Evolutionary conservation across 2,888 invertebrate genomes (phyloP).

Genomic region (Palloptera scutellata): DNA sequence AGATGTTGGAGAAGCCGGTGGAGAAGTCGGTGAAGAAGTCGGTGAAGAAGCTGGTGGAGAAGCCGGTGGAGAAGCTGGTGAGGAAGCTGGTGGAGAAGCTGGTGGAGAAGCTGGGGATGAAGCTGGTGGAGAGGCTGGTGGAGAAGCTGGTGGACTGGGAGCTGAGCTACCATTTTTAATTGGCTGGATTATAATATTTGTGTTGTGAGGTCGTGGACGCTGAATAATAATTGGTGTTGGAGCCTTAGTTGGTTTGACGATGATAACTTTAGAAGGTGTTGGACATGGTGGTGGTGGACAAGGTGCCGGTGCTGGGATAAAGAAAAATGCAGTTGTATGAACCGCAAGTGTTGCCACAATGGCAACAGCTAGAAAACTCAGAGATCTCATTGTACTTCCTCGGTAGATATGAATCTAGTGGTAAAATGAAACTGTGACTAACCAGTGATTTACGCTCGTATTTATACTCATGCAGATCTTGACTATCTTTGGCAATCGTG

Average conservation of each 20-base stretch:
- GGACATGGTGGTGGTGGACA: neutral
- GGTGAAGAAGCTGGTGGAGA: neutral
- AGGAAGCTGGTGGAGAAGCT: neutral
- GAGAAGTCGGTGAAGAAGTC: no score
- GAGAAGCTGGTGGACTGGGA: neutral
- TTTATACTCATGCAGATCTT: no score
- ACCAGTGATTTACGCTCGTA: no score
- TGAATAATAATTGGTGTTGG: neutral
- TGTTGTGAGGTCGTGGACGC: neutral
- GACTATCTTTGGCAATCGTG: no score
- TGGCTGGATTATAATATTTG: neutral
- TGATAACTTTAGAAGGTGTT: neutral
- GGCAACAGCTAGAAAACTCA: neutral
- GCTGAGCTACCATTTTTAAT: neutral
- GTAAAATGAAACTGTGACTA: no score
- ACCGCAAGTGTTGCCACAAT: neutral
- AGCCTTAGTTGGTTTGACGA: neutral
- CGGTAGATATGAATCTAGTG: no score
- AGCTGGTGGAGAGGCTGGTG: neutral
- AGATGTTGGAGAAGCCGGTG: neutral
- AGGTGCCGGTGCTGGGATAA: neutral
- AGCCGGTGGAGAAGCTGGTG: neutral
- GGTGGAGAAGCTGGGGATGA: neutral
- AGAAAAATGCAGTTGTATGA: neutral
- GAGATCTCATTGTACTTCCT: no score